Percentiles rank a stretch among this genome's conserved stretches.
Conservation (phyloP, 2,888 invertebrate genomes). For the Phaonia tiefii region DNA sequence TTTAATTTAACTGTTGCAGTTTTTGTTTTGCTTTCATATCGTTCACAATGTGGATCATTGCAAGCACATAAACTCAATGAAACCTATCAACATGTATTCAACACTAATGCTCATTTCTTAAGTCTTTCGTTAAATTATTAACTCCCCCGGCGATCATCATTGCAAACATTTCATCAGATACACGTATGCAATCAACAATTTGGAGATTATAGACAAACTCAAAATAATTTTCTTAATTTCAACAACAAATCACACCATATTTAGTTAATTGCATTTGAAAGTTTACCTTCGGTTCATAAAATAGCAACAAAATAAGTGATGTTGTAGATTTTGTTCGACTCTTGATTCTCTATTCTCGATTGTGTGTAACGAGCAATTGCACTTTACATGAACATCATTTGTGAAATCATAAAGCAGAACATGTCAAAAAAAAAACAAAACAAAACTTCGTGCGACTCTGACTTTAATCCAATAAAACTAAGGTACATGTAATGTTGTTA, state of each 20-base stretch:
- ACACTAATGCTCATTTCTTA: constrained; percentile 32
- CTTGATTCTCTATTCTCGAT: too few species aligned
- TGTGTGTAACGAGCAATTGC: background rate
- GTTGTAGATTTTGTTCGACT: too few species aligned
- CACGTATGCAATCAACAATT: constrained; percentile 29
- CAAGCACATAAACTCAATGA: background rate
- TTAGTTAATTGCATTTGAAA: constrained; percentile 62
- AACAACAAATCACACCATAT: constrained; percentile 61
- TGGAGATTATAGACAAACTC: constrained; percentile 27
- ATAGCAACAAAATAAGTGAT: constrained; percentile 22
- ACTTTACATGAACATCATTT: constrained; percentile 56
- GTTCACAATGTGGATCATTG: too few species aligned
- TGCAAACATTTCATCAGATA: background rate
- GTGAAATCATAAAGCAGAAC: constrained; percentile 58
- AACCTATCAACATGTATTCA: background rate
- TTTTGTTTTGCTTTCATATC: too few species aligned
- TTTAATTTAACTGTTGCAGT: too few species aligned
- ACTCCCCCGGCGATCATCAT: constrained; percentile 21
- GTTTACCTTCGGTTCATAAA: constrained; percentile 60
- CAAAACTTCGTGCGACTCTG: constrained; percentile 37
- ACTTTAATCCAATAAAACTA: constrained; percentile 28
- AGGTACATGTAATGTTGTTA: constrained; percentile 29
- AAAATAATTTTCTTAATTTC: constrained; percentile 47
- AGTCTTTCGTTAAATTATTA: constrained; percentile 21
- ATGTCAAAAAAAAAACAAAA: constrained; percentile 60